A percentile compares a stretch with the other conserved stretches of the same genome.
Conservation (phyloP, 37 sponge, comb jelly and placozoan species). For the Halisarca cf. caerulea region DNA sequence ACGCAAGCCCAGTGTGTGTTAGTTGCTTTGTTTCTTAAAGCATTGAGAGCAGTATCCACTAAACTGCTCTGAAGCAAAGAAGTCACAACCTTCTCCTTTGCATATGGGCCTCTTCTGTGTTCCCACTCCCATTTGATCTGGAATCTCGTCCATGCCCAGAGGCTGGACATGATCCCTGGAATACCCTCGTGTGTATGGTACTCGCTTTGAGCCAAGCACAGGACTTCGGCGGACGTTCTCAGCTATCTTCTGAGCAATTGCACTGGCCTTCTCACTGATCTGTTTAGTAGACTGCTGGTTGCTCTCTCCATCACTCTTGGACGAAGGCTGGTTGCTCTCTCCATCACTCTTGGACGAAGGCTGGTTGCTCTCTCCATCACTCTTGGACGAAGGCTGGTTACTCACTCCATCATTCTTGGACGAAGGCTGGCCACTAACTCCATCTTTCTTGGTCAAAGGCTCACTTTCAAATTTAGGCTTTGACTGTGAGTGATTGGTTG, state of each 20-base stretch:
- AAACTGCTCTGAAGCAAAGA: conserved; percentile 34
- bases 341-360: background rate
- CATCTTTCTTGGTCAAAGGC: background rate
- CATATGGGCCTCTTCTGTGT: conserved; percentile 15
- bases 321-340: background rate
- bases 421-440: background rate
- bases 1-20: no score
- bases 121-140: background rate
- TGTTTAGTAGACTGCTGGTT: no score
- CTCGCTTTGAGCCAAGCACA: background rate
- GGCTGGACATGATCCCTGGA: conserved; percentile 55
- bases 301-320: no score
- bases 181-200: conserved; percentile 20
- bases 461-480: background rate
- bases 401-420: no score
- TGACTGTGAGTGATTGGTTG: background rate
- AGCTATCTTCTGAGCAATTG: background rate
- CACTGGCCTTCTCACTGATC: background rate
- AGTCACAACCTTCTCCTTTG: conserved; percentile 36
- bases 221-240: background rate
- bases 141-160: background rate
- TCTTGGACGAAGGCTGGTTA: background rate
- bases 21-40: background rate
- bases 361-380: no score
- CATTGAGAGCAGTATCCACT: conserved; percentile 64